Percentiles rank a stretch among this genome's conserved stretches.
Evolutionary conservation across 2,888 invertebrate species (phyloP).

Genomic region (Dromius quadrimaculatus): DNA sequence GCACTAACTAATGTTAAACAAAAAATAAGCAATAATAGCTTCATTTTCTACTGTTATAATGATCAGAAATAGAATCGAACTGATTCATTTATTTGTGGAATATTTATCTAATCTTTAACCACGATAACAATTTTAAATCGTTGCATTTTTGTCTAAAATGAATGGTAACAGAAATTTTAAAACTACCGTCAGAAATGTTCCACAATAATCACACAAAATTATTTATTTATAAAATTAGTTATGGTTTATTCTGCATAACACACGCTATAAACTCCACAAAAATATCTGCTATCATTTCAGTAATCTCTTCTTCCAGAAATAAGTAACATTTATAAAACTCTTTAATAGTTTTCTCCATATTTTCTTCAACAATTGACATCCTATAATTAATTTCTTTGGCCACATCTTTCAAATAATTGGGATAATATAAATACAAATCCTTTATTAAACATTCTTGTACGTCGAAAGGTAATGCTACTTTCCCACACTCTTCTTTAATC

Average conservation of each 20-base stretch:
- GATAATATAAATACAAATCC: slow-evolving; percentile 18
- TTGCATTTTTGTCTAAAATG: not conserved
- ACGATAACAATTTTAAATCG: not conserved
- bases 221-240: no score
- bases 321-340: slow-evolving; percentile 8
- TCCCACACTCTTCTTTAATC: slow-evolving; percentile 23
- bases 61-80: not conserved
- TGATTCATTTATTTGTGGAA: not conserved
- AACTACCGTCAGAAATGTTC: no score
- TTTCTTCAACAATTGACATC: not conserved
- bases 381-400: not conserved
- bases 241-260: not conserved
- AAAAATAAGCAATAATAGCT: not conserved
- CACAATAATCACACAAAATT: no score
- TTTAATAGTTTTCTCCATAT: not conserved
- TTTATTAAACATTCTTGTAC: slow-evolving; percentile 34
- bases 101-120: not conserved
- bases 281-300: not conserved
- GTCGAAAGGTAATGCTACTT: not conserved
- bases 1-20: not conserved
- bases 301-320: not conserved
- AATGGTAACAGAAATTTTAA: no score
- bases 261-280: not conserved
- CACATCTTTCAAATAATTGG: slow-evolving; percentile 17
- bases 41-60: not conserved